Conservation (phyloP, 2,888 invertebrate genomes). For the Galerucella calmariensis region DNA sequence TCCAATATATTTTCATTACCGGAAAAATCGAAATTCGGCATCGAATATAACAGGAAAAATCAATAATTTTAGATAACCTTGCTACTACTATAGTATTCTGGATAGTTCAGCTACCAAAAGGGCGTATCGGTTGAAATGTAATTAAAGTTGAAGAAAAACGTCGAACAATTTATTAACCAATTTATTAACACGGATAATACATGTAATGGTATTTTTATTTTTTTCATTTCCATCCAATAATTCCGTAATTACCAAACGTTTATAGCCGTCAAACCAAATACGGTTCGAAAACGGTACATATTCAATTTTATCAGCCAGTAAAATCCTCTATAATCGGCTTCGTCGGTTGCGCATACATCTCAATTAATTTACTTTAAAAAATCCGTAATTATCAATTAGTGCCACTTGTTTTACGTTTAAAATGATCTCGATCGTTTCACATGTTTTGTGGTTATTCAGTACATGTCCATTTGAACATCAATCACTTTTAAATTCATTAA, state of each 20-base stretch:
- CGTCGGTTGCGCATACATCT: constrained; percentile 2
- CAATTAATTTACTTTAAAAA: neutral
- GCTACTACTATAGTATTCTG: no score
- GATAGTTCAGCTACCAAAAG: no score
- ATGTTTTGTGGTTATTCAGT: neutral
- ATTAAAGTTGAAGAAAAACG: no score
- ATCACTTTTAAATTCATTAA: neutral
- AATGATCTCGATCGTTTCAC: neutral
- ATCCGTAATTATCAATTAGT: constrained; percentile 6
- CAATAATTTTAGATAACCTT: no score
- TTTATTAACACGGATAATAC: no score
- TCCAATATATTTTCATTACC: no score
- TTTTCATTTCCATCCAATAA: neutral
- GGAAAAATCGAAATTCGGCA: no score
- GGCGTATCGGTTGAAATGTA: no score
- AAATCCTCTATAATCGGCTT: constrained; percentile 1
- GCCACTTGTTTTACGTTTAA: neutral
- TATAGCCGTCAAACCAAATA: neutral
- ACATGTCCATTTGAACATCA: neutral
- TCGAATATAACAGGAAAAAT: no score
- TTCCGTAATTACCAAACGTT: neutral
- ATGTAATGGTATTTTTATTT: no score
- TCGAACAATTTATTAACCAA: no score
- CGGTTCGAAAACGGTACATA: constrained; percentile 2
- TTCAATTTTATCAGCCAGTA: constrained; percentile 3